Conservation (phyloP, 2,797 vertebrate species). For the Pantherophis vulpinus region DNA sequence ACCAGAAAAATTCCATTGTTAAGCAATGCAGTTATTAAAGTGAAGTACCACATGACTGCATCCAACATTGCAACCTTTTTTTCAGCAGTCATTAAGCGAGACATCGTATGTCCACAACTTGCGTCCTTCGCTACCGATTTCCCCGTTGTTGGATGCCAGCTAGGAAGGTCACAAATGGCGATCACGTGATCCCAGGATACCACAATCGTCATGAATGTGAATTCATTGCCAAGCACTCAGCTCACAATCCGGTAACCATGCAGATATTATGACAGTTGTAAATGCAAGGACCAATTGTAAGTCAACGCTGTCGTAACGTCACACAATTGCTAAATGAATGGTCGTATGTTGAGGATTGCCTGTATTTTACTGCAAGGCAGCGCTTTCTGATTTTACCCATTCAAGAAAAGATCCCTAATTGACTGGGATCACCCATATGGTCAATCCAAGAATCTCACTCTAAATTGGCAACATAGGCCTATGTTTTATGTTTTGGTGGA, state of each 20-base stretch:
- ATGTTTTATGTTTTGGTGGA: neutral
- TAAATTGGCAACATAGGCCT: neutral
- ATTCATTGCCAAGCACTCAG: neutral
- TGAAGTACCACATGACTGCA: neutral
- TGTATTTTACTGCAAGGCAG: neutral
- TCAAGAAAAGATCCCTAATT: neutral
- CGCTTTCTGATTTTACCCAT: neutral
- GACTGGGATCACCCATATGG: neutral
- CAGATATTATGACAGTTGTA: neutral
- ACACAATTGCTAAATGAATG: neutral
- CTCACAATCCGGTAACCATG: neutral
- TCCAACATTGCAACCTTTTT: neutral
- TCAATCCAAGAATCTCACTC: neutral
- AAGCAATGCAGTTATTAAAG: neutral
- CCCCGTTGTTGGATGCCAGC: neutral
- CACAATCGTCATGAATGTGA: neutral
- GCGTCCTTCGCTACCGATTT: neutral
- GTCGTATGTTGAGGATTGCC: neutral
- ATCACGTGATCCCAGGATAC: neutral
- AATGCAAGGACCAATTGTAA: neutral
- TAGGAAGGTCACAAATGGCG: rapidly evolving
- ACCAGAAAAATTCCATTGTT: neutral
- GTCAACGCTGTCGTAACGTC: neutral
- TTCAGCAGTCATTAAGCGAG: neutral
- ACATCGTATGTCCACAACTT: neutral